Conservation (phyloP, 2,888 invertebrate species). For the Kryphioiulus occultus region DNA sequence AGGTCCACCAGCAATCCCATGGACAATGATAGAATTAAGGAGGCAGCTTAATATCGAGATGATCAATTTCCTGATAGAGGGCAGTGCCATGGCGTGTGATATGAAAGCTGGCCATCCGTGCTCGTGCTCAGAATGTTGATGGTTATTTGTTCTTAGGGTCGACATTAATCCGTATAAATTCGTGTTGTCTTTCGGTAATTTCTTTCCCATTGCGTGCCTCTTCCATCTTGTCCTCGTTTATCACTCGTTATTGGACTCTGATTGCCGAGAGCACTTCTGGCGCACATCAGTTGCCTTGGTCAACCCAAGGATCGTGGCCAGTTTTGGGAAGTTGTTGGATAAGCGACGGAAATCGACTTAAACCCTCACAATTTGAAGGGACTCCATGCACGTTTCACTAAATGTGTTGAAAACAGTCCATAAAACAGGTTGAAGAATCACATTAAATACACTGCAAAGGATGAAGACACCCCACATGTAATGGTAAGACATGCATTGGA, state of each 20-base stretch:
- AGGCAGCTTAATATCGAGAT: conserved; percentile 24
- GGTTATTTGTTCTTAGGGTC: conserved; percentile 14
- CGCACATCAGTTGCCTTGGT: background rate
- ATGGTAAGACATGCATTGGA: too few relatives aligned
- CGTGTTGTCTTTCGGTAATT: background rate
- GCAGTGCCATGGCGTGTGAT: background rate
- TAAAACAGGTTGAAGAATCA: too few relatives aligned
- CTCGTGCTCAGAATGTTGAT: background rate
- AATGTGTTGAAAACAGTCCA: too few relatives aligned
- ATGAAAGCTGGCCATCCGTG: background rate
- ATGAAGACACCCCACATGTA: too few relatives aligned
- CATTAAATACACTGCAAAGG: too few relatives aligned
- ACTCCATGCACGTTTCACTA: too few relatives aligned
- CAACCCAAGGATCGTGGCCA: background rate
- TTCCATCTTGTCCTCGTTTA: conserved; percentile 11
- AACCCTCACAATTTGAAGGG: too few relatives aligned
- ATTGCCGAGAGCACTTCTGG: background rate
- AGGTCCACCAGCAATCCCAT: background rate
- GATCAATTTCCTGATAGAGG: conserved; percentile 14
- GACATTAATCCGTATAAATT: conserved; percentile 14
- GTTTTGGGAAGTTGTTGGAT: background rate
- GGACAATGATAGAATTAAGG: conserved; percentile 20
- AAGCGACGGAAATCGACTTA: too few relatives aligned
- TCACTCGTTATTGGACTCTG: background rate
- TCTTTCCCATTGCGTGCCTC: background rate